Base-by-base conservation (phyloP, 1,140 invertebrate species). In the Brachionus plicatilis region DNA sequence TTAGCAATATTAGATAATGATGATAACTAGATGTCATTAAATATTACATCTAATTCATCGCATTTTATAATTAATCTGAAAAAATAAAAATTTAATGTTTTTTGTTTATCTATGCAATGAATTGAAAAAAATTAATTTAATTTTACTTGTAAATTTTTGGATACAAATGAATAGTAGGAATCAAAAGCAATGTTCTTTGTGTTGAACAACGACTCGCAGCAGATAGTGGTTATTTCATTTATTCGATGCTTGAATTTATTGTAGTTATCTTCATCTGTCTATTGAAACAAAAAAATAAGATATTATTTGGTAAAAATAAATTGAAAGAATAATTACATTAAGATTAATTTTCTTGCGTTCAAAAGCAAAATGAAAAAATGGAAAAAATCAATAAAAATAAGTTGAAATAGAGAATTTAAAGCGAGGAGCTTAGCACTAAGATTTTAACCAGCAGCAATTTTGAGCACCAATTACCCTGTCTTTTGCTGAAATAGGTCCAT, bases 361-460 rank as follows among this genome's bases (percentile, higher is more conserved):
- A 43, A 72, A 72, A 72, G 68, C 53, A 72, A 72, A 41, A 72
- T 72, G 12, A 68, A 68, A 68, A 68, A 17, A 20, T 14, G n/a
- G 33, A 72, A 72, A 72, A 72, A 72, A 72, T 72, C 68, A 72
- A 72, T 72, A 72, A 72, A 68, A 72, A 72, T n/a, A 72, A 72
- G 68, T 72, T 72, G 68, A 72, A 72, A 72, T 41, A 41, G 68
- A 11, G 5, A 43, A 72, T 20, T 72, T 72, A 1, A 43, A 72
- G 20, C 17, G 27, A 33, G 33, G 7, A 68, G 33, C 12, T 68
- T n/a, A 33, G 27, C 33, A 33, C 11, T 70, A 3, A n/a, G 37
- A 70, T 70, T 75, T 75, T 24, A 20, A 9, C 17, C 17, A 60
- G 53, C n/a, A 27, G 53, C 7, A 60, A 60, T 60, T 60, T 60